These are phyloP conservation scores for Enteromius fasciolatus DNA, from an alignment of 2,797 vertebrate genomes.

Conservation along the genomic window DNA sequence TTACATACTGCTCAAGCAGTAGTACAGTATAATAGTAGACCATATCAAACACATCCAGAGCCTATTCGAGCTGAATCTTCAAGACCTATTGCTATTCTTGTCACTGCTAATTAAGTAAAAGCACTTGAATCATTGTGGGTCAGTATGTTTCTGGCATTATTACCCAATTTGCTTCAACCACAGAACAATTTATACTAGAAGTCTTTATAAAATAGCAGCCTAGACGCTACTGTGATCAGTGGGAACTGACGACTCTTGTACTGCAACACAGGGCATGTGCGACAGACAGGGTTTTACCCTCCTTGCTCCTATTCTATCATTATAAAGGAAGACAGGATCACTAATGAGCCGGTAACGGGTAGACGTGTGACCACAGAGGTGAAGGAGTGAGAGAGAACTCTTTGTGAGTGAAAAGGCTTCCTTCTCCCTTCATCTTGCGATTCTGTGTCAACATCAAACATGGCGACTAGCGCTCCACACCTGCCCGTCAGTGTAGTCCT, in stretches of 20 bases:
- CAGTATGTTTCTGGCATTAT: neutral
- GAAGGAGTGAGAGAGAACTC: conserved; percentile 40
- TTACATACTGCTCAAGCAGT: neutral
- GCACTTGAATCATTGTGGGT: neutral
- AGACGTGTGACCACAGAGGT: conserved; percentile 31
- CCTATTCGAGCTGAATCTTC: neutral
- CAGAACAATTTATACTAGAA: neutral
- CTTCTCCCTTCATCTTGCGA: conserved; percentile 47
- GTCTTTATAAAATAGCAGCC: conserved; percentile 18
- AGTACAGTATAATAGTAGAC: neutral
- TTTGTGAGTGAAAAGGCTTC: conserved; percentile 41
- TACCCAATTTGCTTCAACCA: neutral
- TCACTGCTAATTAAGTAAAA: neutral
- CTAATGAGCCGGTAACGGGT: conserved; percentile 44
- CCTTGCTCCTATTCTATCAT: conserved; percentile 40
- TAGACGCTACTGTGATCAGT: neutral
- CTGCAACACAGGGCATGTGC: conserved; percentile 21
- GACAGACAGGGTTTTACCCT: conserved; percentile 37
- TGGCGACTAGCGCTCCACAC: conserved; percentile 42
- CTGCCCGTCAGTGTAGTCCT: conserved; percentile 36
- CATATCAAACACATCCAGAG: conserved; percentile 2
- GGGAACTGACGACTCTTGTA: neutral
- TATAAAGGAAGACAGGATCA: conserved; percentile 42
- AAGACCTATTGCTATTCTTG: neutral
- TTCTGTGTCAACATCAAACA: conserved; percentile 61